Base-by-base conservation (phyloP, 2,797 vertebrate species). In the Gymnopithys bicolor region DNA sequence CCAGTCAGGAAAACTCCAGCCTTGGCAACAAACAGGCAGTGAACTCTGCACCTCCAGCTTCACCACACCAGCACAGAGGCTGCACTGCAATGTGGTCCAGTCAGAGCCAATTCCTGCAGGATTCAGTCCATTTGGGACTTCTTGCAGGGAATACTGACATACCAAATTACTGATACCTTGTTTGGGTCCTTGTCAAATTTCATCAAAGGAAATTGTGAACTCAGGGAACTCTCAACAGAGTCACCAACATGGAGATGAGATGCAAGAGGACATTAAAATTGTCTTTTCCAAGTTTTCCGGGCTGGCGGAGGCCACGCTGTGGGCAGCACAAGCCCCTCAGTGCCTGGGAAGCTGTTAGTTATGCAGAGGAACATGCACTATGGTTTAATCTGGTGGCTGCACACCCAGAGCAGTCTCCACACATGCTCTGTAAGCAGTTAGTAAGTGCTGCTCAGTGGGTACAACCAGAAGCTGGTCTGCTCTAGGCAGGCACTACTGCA, bases 341-440 rank as follows among this genome's bases (percentile, higher is more conserved):
- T 28, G 11, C 43, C 41, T 21, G 43, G 59, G 76, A 62, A 95
- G 93, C 94, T 76, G 77, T 94, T 89, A 90, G 96, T 89, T 58
- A 79, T 49, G 82, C 91, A 78, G 56, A 86, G 55, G 55, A 89
- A 78, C 95, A 91, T 95, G 94, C 90, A 94, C 55, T 25, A 68
- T 1, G 0, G 48, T 35, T 33, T 27, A 5, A 3, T 10, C 4
- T 13, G 18, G 3, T 39, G 55, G 88, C 33, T 46, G 28, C 67
- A 30, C 39, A 35, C 70, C 18, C 11, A 21, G 60, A 48, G 48
- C 52, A 52, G 73, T 59, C 91, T 62, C 80, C 28, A 37, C 4
- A 32, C 92, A 84, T 95, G 92, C 95, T 95, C 88, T 39, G 18
- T 22, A 81, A 93, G 93, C 81, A n/a, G 68, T 82, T 91, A 93